phyloP scores from a whole-genome alignment of 1,140 invertebrate species.

The Calycopis cecrops region DNA sequence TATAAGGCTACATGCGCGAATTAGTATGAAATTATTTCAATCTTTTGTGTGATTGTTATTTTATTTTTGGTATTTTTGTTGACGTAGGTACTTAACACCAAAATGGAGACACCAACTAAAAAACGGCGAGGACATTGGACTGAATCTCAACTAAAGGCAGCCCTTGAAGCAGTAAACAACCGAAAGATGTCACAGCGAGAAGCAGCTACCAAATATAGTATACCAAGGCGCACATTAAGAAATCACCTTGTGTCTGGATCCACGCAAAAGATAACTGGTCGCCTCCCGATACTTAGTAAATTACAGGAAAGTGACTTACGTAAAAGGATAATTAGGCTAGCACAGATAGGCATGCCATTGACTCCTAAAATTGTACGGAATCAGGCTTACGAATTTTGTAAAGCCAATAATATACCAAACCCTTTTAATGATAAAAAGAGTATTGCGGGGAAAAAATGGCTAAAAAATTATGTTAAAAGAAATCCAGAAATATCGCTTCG shows the following conservation, averaged over 20 bases:
- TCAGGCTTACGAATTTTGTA: slow-evolving; percentile 30
- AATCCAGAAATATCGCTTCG: slow-evolving; percentile 31
- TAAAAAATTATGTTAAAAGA: slow-evolving; percentile 30
- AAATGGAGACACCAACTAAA: slow-evolving; percentile 18
- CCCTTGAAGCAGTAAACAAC: slow-evolving; percentile 17
- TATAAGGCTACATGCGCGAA: slow-evolving; percentile 16
- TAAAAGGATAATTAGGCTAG: slow-evolving; percentile 26
- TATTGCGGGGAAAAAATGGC: slow-evolving; percentile 35
- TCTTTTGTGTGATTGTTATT: slow-evolving; percentile 14
- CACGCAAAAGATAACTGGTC: slow-evolving; percentile 8
- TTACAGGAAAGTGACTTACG: slow-evolving; percentile 26
- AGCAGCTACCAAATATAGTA: slow-evolving; percentile 20
- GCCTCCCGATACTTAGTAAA: slow-evolving; percentile 19
- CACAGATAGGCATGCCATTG: slow-evolving; percentile 28
- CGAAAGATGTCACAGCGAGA: slow-evolving; percentile 18
- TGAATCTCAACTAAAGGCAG: slow-evolving; percentile 17
- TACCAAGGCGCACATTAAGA: slow-evolving; percentile 22
- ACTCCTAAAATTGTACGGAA: slow-evolving; percentile 28
- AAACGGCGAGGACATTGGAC: slow-evolving; percentile 18
- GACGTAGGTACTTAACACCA: no score
- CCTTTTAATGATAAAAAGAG: slow-evolving; percentile 30
- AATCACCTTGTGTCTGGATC: slow-evolving; percentile 19
- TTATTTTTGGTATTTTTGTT: slow-evolving; percentile 23
- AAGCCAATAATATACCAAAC: slow-evolving; percentile 28
- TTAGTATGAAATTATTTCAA: slow-evolving; percentile 17